Conservation (phyloP, 2,113 vertebrate genomes). For the Ammodytes marinus region DNA sequence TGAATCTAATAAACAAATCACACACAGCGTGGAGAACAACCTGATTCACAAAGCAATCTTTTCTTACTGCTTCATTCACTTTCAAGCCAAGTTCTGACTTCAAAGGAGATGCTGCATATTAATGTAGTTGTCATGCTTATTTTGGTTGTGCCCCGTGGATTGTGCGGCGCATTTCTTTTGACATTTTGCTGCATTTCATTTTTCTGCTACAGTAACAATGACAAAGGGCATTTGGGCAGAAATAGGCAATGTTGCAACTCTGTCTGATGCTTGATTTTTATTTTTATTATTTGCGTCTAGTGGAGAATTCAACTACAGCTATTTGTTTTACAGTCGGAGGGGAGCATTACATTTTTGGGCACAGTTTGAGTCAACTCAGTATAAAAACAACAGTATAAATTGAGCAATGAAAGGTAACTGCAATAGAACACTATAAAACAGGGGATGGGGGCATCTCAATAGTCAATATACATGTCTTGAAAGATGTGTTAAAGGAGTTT, state of each 20-base stretch:
- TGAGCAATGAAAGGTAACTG: slow-evolving; percentile 11
- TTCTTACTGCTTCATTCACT: slow-evolving; percentile 63
- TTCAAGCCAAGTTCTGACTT: slow-evolving; percentile 62
- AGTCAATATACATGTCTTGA: slow-evolving; percentile 40
- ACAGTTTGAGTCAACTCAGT: not conserved
- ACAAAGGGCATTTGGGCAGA: slow-evolving; percentile 58
- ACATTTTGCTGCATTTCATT: slow-evolving; percentile 53
- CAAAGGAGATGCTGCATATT: slow-evolving; percentile 68
- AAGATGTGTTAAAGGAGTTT: slow-evolving; percentile 47
- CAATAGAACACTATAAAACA: not conserved
- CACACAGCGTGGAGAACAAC: slow-evolving; percentile 57
- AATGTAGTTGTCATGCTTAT: slow-evolving; percentile 53
- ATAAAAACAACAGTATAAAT: not conserved
- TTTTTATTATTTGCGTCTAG: slow-evolving; percentile 25
- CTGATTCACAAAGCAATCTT: slow-evolving; percentile 65
- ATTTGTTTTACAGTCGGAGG: slow-evolving; percentile 33
- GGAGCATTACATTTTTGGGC: not conserved
- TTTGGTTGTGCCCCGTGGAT: slow-evolving; percentile 50
- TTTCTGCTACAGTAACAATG: slow-evolving; percentile 49
- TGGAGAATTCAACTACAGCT: not conserved
- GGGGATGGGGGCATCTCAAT: not conserved
- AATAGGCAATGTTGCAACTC: slow-evolving; percentile 25
- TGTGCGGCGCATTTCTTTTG: slow-evolving; percentile 44
- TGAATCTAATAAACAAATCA: slow-evolving; percentile 80
- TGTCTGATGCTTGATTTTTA: slow-evolving; percentile 4